These are phyloP conservation scores for Mustelus asterias DNA, from an alignment of 2,113 vertebrate species.

Conservation along the genomic window DNA sequence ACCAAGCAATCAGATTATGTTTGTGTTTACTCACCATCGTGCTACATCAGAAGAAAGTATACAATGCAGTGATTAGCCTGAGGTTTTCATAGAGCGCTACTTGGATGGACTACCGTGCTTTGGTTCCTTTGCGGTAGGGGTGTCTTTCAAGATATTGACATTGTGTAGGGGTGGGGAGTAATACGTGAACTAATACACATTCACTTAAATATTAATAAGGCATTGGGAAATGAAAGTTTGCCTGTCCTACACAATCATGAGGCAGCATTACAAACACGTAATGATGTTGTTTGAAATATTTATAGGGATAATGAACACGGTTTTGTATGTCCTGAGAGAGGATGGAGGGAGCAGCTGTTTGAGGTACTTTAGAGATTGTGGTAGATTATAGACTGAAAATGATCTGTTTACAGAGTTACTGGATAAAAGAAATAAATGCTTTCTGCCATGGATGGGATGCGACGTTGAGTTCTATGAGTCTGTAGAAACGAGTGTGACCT, in stretches of 20 bases:
- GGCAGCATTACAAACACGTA: neutral
- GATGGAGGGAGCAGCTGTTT: neutral
- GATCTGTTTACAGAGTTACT: neutral
- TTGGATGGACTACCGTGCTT: neutral
- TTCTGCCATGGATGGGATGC: neutral
- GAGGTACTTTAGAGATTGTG: neutral
- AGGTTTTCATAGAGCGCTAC: neutral
- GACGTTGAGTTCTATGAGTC: neutral
- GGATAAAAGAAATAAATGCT: neutral
- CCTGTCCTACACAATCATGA: neutral
- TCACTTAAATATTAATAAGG: slow-evolving; percentile 30
- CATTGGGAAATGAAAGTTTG: neutral
- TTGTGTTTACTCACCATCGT: neutral
- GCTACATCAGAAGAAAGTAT: neutral
- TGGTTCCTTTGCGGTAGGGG: neutral
- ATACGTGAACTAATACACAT: neutral
- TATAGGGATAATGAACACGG: neutral
- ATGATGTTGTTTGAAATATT: slow-evolving; percentile 10
- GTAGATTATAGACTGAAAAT: neutral
- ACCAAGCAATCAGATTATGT: neutral
- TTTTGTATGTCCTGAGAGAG: neutral
- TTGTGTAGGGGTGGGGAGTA: neutral
- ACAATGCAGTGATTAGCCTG: neutral
- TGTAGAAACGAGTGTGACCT: neutral
- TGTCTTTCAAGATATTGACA: neutral